Evolutionary conservation across 2,113 vertebrate genomes (phyloP), one percentile per base, ranked within the genome.

Genomic region (Callospermophilus lateralis): DNA sequence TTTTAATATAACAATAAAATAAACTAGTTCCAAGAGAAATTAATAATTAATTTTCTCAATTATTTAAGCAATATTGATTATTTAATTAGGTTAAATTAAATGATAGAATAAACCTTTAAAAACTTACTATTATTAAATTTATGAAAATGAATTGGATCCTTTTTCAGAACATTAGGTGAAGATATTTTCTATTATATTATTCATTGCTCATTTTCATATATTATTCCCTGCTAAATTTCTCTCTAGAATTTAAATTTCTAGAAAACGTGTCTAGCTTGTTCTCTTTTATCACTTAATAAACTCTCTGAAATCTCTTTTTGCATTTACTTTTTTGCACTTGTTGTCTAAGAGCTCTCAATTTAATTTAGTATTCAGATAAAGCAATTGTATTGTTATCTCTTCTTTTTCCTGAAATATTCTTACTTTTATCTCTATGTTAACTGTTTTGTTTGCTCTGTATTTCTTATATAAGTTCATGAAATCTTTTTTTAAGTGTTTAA

Each of bases 1-100:
- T 84, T 72, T 79, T 70, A 86, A 89, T 51, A 76, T 89, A 78
- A 80, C 16, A 94, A 45, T 51, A 77, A 68, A 51, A 34, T 39
- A 19, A 70, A 55, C 55, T 65, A 84, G 3, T 58, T 95, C 51
- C 39, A 80, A 42, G 68, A 87, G 32, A 88, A 95, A 55, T 78
- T 77, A 58, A 22, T 55, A 73, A 39, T 89, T 61, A 2, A 70
- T 92, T 93, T 93, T 45, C 28, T 89, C 61, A 79, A 74, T 85
- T 90, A 80, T 93, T 84, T 55, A 78, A 55, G 22, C 93, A 61
- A 8, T 6, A 79, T 86, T 32, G 4, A 32, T 80, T 68, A 85
- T 37, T 92, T 37, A 65, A 68, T 61, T 61, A 73, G 20, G 10
- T 72, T 90, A 89, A 72, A 34, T 58, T 90, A 74, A 67, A 63